These are phyloP conservation scores for Apotomis betuletana DNA, from an alignment of 2,888 invertebrate genomes.

Conservation along the genomic window DNA sequence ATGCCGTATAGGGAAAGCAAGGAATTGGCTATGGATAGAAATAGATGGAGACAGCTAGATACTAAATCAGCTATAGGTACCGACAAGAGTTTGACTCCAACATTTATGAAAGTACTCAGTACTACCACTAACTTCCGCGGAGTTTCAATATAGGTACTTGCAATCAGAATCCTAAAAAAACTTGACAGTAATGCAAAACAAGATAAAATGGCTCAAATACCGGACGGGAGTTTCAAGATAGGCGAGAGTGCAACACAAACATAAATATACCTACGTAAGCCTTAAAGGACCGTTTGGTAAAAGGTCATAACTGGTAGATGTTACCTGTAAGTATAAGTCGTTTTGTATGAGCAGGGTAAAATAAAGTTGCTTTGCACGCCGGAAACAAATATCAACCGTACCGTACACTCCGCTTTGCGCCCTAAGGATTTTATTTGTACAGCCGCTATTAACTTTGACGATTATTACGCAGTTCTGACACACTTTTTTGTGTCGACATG, in stretches of 20 bases:
- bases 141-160: too few species aligned
- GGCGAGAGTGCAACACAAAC: slow-evolving; percentile 30
- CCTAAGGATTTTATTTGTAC: slow-evolving; percentile 59
- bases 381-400: slow-evolving; percentile 56
- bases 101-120: too few species aligned
- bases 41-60: too few species aligned
- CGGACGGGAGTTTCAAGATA: slow-evolving; percentile 26
- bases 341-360: not conserved
- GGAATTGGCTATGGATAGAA: too few species aligned
- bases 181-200: slow-evolving; percentile 5
- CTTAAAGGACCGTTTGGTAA: not conserved
- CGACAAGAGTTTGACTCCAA: too few species aligned
- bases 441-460: slow-evolving; percentile 64
- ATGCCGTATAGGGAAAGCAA: too few species aligned
- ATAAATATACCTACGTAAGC: slow-evolving; percentile 29
- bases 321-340: not conserved
- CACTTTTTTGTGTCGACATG: slow-evolving; percentile 41
- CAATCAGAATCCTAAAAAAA: not conserved
- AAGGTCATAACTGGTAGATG: not conserved
- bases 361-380: slow-evolving; percentile 50
- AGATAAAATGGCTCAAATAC: slow-evolving; percentile 22
- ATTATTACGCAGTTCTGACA: slow-evolving; percentile 52
- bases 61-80: too few species aligned
- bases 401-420: slow-evolving; percentile 45
- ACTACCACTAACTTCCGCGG: too few species aligned